Conservation (phyloP, 2,888 invertebrate species). For the Cylindroiulus punctatus region DNA sequence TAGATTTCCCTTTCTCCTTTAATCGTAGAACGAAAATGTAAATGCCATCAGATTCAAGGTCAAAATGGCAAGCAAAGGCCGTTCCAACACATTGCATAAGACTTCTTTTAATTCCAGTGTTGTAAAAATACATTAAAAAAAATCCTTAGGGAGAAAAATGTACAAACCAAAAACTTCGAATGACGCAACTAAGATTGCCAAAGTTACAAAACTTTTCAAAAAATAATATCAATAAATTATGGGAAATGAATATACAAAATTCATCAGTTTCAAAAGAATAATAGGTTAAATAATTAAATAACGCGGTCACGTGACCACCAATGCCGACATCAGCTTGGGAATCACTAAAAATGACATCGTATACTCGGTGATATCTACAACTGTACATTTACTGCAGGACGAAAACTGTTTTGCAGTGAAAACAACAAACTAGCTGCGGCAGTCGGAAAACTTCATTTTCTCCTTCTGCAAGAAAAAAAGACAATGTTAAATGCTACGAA, state of each 20-base stretch:
- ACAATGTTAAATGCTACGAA: background rate
- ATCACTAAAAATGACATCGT: conserved; percentile 10
- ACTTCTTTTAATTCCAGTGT: background rate
- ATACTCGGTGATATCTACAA: background rate
- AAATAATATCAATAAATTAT: conserved; percentile 1
- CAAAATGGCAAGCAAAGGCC: background rate
- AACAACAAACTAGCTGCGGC: background rate
- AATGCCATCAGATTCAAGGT: background rate
- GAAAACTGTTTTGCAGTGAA: background rate
- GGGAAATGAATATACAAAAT: background rate
- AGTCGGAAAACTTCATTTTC: conserved; percentile 18
- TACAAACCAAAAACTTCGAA: background rate
- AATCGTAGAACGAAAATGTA: no score
- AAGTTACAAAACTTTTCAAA: background rate
- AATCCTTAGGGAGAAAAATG: background rate
- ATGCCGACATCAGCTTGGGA: conserved; percentile 37
- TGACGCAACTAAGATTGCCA: background rate
- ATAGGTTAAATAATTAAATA: background rate
- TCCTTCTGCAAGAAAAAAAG: background rate
- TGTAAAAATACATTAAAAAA: background rate
- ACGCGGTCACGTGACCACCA: background rate
- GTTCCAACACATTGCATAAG: background rate
- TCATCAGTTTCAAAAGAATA: background rate
- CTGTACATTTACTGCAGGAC: background rate
- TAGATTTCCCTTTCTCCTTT: no score